Evolutionary conservation across 2,888 invertebrate genomes (phyloP), one percentile per base, ranked within the genome.

Genomic region (Ceriagrion tenellum): DNA sequence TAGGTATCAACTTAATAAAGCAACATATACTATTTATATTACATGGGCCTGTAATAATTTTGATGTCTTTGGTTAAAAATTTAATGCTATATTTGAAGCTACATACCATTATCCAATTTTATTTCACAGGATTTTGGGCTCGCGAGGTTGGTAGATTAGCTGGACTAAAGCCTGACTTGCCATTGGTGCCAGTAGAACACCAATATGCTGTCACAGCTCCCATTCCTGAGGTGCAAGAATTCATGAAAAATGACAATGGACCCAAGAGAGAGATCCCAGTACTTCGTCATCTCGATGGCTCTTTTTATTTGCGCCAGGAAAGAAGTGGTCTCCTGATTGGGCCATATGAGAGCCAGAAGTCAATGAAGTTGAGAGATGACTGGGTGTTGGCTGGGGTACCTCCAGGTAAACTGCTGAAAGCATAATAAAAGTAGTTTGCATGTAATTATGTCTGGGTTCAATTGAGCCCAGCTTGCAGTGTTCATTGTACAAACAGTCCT

Each of bases 111-210:
- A n/a, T 56, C 12, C 16, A 95, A 47, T 6, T 89, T 55, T 35
- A 35, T 95, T 95, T 95, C 96, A 55, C 95, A 96, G 97, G 97
- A 18, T 97, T 97, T 95, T 97, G 97, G 97, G 97, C 97, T 6
- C 96, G 96, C 89, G 97, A 97, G 95, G 96, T 97, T n/a, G 97
- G 96, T 0, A 96, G 96, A 88, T 95, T 97, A 95, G 96, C 96
- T 10, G 97, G 97, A 3, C 23, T 93, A 23, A 40, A 63, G 40
- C 96, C 96, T 35, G 96, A 96, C 69, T 96, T 97, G 12, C 97
- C 97, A 4, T 96, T 97, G 13, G 96, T 97, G 12, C 97, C 97
- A 47, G 96, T 97, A 4, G 97, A 97, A 95, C 97, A 97, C 96
- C 97, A 97, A 96, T 97, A 97, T 95, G 96, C 97, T 59, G 96